A percentile compares a stretch with the other conserved stretches of the same genome.
Conservation (phyloP, 2,888 invertebrate genomes). For the Octonoba sinensis region DNA sequence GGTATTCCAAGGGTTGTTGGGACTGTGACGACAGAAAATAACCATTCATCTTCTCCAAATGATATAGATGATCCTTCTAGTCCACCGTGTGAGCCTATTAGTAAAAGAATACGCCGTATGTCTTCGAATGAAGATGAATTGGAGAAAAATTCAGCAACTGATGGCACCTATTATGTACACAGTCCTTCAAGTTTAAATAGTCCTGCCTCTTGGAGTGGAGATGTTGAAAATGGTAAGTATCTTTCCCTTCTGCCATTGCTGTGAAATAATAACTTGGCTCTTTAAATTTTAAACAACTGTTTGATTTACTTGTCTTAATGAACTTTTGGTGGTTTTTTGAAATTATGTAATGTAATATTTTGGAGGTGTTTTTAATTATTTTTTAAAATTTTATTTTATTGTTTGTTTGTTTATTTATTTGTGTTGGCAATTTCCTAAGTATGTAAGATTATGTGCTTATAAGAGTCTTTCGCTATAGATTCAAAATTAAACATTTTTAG, state of each 20-base stretch:
- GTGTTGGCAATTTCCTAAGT: too few relatives aligned
- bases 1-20: constrained; percentile 54
- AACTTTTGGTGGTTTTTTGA: not conserved
- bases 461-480: too few relatives aligned
- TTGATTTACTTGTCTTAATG: not conserved
- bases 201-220: constrained; percentile 74
- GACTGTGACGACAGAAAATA: constrained; percentile 18
- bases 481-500: too few relatives aligned
- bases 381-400: too few relatives aligned
- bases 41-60: constrained; percentile 29
- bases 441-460: too few relatives aligned
- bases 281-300: too few relatives aligned
- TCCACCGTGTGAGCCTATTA: constrained; percentile 73
- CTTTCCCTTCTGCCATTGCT: not conserved
- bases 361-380: too few relatives aligned
- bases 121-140: constrained; percentile 75
- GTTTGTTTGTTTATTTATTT: too few relatives aligned
- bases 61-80: constrained; percentile 66
- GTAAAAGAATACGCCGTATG: constrained; percentile 74
- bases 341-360: not conserved
- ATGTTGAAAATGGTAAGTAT: constrained; percentile 73
- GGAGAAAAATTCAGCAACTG: constrained; percentile 68
- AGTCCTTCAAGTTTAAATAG: constrained; percentile 73
- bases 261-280: too few relatives aligned
- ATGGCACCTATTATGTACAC: constrained; percentile 73